phyloP scores from a whole-genome alignment of 2,888 invertebrate species.

The Pegoplata infirma region DNA sequence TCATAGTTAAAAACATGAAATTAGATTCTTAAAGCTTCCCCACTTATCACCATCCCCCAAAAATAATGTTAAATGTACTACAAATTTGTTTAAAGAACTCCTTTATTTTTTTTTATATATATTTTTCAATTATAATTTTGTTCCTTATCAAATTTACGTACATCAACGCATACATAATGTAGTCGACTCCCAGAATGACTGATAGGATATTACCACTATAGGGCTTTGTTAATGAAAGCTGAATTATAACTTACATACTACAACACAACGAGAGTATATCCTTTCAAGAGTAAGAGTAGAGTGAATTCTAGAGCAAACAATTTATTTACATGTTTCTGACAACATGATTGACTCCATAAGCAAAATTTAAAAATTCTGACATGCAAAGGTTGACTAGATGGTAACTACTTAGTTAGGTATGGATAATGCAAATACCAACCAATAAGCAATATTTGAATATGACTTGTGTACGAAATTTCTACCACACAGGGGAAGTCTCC shows the following conservation, averaged over 20 bases:
- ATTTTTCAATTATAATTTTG: neutral
- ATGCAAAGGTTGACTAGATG: constrained; percentile 10
- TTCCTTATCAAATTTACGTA: neutral
- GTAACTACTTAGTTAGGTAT: neutral
- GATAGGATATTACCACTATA: neutral
- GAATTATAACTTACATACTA: neutral
- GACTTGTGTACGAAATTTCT: constrained; percentile 21
- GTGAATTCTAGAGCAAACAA: constrained; percentile 4
- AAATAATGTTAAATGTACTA: too few species aligned
- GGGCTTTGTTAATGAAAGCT: constrained; percentile 3
- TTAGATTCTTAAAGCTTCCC: too few species aligned
- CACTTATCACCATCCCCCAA: too few species aligned
- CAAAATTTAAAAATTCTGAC: constrained; percentile 3
- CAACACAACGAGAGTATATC: neutral
- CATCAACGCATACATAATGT: neutral
- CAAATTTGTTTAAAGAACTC: too few species aligned
- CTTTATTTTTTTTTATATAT: too few species aligned
- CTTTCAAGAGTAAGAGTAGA: neutral
- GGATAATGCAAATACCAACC: constrained; percentile 6
- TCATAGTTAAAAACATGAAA: too few species aligned
- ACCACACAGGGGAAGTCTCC: too few species aligned
- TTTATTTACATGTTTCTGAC: constrained; percentile 23
- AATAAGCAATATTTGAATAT: constrained; percentile 21
- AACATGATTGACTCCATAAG: constrained; percentile 38
- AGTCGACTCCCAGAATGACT: constrained; percentile 7